Evolutionary conservation across 2,113 vertebrate species (phyloP).

Genomic region (Hippocampus zosterae): DNA sequence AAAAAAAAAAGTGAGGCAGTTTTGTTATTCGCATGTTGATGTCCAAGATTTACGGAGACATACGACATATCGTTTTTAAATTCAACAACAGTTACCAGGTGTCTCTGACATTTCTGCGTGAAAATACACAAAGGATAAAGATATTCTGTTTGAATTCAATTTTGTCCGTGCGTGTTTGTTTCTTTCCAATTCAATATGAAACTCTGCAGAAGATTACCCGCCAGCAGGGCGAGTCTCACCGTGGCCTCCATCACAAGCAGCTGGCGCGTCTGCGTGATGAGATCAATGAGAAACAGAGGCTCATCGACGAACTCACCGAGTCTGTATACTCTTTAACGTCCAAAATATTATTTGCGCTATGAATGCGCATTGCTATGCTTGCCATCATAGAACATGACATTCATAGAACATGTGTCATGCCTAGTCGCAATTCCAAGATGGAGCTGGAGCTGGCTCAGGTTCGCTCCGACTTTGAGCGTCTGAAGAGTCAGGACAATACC

Average conservation of each 20-base stretch:
- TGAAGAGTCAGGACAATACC: conserved; percentile 82
- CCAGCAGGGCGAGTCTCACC: conserved; percentile 77
- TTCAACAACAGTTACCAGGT: too few species aligned
- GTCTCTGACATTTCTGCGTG: too few species aligned
- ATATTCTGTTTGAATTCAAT: too few species aligned
- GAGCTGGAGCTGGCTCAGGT: conserved; percentile 84
- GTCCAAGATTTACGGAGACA: too few species aligned
- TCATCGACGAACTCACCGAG: conserved; percentile 87
- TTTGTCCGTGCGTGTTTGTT: background rate
- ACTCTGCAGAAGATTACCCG: conserved; percentile 70
- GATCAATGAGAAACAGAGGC: conserved; percentile 89
- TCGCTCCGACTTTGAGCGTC: conserved; percentile 79
- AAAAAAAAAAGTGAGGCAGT: too few species aligned
- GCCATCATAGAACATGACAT: background rate
- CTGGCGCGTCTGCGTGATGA: conserved; percentile 84
- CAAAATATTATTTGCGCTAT: background rate
- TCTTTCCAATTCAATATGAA: background rate
- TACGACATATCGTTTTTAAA: too few species aligned
- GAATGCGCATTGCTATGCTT: background rate
- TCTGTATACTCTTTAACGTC: conserved; percentile 53
- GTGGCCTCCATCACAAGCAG: conserved; percentile 83
- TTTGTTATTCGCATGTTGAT: too few species aligned
- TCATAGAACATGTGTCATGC: background rate
- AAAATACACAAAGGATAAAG: too few species aligned
- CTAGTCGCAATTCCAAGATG: conserved; percentile 84